A percentile compares a stretch with the other conserved stretches of the same genome.
Evolutionary conservation across 2,797 vertebrate species (phyloP).

Genomic region (Falco berigora): DNA sequence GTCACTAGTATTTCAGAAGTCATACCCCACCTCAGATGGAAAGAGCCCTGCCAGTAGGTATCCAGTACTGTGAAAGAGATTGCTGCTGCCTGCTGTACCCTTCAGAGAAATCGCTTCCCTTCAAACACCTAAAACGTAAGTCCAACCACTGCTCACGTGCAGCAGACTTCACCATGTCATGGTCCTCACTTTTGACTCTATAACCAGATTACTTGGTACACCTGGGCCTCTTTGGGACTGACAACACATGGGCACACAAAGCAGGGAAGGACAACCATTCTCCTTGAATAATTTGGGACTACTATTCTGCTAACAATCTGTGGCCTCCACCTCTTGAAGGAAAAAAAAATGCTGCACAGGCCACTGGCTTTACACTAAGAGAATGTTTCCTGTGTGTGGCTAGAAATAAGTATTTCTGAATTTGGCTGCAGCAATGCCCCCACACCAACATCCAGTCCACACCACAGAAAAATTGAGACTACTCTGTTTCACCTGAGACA

Average conservation of each 20-base stretch:
- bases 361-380: background rate
- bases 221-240: background rate
- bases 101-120: background rate
- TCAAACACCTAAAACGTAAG: background rate
- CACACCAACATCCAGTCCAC: background rate
- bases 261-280: background rate
- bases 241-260: background rate
- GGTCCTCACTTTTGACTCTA: background rate
- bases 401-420: background rate
- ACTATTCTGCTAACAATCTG: background rate
- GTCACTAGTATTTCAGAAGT: background rate
- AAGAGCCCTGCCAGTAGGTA: background rate
- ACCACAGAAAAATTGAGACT: background rate
- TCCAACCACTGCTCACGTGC: fast-evolving
- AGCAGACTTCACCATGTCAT: background rate
- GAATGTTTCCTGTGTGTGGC: background rate
- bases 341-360: background rate
- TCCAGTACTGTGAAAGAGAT: background rate
- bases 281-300: background rate
- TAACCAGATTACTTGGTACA: background rate
- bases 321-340: background rate
- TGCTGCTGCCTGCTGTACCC: background rate
- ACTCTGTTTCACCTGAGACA: background rate
- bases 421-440: background rate
- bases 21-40: background rate